A percentile compares a stretch with the other conserved stretches of the same genome.
These are phyloP conservation scores for Didymodactylos carnosus DNA, from an alignment of 2,888 invertebrate genomes.

Conservation along the genomic window DNA sequence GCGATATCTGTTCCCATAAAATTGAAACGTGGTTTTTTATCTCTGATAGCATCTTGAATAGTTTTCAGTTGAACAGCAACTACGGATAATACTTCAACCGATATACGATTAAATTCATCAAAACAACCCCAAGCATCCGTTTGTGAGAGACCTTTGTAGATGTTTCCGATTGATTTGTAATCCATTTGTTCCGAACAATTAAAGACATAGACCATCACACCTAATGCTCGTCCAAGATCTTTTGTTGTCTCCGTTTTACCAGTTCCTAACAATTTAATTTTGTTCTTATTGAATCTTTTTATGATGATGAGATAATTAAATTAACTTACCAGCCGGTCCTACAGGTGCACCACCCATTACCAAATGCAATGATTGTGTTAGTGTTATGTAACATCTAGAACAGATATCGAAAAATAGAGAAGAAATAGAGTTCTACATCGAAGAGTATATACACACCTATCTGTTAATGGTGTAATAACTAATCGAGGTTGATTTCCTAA, in stretches of 20 bases:
- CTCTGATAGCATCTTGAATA: conserved; percentile 56
- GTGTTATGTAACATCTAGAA: conserved; percentile 65
- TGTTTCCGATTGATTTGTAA: conserved; percentile 45
- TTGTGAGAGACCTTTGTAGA: conserved; percentile 55
- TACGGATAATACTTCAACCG: conserved; percentile 89
- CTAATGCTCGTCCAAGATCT: conserved; percentile 77
- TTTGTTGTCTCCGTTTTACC: conserved; percentile 95
- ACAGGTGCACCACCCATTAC: conserved; percentile 92
- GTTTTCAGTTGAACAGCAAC: conserved; percentile 69
- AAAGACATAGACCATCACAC: conserved; percentile 91
- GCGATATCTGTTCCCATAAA: conserved; percentile 80
- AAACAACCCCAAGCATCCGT: conserved; percentile 96
- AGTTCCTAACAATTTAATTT: too few relatives aligned
- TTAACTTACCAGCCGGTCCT: conserved; percentile 43
- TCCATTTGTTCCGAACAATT: conserved; percentile 97
- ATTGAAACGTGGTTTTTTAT: conserved; percentile 65
- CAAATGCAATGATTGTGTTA: conserved; percentile 77
- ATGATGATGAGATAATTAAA: too few relatives aligned
- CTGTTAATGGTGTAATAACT: conserved; percentile 82
- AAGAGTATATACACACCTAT: conserved; percentile 34
- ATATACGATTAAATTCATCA: conserved; percentile 88
- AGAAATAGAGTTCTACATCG: not conserved
- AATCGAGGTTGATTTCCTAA: conserved; percentile 80
- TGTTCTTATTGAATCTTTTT: too few relatives aligned
- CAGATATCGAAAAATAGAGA: conserved; percentile 40